Evolutionary conservation across 2,113 vertebrate species (phyloP), one percentile per base, ranked within the genome.

Genomic region (Cacatua alba): DNA sequence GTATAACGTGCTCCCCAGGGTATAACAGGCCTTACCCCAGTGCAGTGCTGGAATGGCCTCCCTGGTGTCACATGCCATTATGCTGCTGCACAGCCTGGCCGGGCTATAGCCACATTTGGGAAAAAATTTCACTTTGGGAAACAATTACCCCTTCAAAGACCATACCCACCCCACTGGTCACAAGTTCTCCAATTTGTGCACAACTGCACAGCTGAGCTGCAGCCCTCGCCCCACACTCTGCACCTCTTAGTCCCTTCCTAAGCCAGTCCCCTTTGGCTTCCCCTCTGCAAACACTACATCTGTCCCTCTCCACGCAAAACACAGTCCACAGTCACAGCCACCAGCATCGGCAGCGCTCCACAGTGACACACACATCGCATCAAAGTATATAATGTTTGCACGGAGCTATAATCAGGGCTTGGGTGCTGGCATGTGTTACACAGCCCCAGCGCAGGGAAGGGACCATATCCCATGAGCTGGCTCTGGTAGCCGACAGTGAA

Each of bases 391-490:
- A 41, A 35, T 35, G 16, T 64, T 63, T 87, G 41, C 65, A 48
- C 41, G 21, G n/a, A 35, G 33, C 57, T 59, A 59, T 59, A 41
- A 17, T 28, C 14, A 48, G 37, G 35, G 25, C 11, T 59, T 69
- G 0, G 0, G 37, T 48, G 48, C 72, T 62, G 49, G 25, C 83
- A 72, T 6, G 2, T 1, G 1, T 69, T 37, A 18, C 39, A 7
- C 0, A 71, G 64, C 31, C 48, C 12, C 12, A 17, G 70, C 4
- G 0, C 0, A 0, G 29, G 20, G 18, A 35, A 35, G 33, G 26
- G 10, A 37, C 31, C 0, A 0, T 6, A 31, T 15, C n/a, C 60
- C 60, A 35, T 0, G 0, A 51, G 35, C 28, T 8, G 13, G 26
- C 35, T 48, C 48, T 90, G 48, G 63, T 62, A 37, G 65, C 19